Evolutionary conservation across 2,797 vertebrate genomes (phyloP), one percentile per base, ranked within the genome.

Genomic region (Myripristis jacobus): DNA sequence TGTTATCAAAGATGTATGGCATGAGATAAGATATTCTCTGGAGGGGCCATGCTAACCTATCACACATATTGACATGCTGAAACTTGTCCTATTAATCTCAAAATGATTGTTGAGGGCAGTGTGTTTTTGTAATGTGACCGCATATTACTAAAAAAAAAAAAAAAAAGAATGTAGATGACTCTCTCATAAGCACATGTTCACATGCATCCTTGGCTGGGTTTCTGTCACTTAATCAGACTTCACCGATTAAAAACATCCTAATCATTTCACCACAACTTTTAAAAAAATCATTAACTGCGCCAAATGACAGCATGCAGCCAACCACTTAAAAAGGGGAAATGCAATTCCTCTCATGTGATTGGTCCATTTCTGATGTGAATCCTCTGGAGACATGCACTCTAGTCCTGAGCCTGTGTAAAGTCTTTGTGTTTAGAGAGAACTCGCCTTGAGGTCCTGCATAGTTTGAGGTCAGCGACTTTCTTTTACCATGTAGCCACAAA

Each of bases 331-430:
- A 34, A 62, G 38, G 57, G 68, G 52, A 58, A 74, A 72, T 29
- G 56, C 51, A 79, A 52, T 51, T 6, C 54, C 80, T 72, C 60
- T 73, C 15, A 21, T 18, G 6, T 44, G 73, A 85, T 82, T 81
- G 70, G 80, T 78, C 72, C 29, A 31, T 79, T 78, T 70, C 65
- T 77, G 59, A 82, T 64, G 69, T 73, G 70, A 68, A 74, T 79
- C 70, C 78, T 68, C 58, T 38, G 19, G 85, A 73, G 77, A 83
- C 72, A 50, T 65, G 66, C 60, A 66, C 78, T 82, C 71, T 70
- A 70, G 72, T 83, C 79, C 70, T 47, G 51, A 77, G 57, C 67
- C 58, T 84, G 75, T 89, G 70, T 85, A 80, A 82, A 82, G 69
- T 62, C 77, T 74, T 87, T 85, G 84, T 85, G 73, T 80, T 80